Evolutionary conservation across 2,113 vertebrate genomes (phyloP).

Genomic region (Athene noctua): DNA sequence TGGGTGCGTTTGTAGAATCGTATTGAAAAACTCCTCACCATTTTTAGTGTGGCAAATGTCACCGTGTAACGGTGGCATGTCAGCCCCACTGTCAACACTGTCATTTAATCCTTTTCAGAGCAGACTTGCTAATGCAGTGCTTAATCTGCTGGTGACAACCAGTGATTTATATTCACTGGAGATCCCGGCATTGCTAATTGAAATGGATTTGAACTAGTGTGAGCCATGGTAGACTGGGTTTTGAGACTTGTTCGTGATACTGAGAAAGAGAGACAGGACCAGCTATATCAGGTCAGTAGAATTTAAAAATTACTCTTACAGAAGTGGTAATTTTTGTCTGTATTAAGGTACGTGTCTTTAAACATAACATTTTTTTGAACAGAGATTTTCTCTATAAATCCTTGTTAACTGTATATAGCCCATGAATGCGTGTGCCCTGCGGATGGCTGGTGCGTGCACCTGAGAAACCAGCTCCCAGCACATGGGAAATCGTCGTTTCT

Average conservation of each 20-base stretch:
- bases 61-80: neutral
- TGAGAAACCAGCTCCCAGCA: neutral
- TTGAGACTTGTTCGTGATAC: neutral
- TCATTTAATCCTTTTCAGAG: neutral
- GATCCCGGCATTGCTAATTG: neutral
- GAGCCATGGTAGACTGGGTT: neutral
- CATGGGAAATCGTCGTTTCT: neutral
- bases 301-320: fast-evolving
- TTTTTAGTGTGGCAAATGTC: neutral
- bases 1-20: neutral
- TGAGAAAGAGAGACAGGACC: neutral
- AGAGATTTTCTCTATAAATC: neutral
- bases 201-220: neutral
- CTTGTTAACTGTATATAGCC: neutral
- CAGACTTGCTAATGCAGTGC: neutral
- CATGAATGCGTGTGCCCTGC: fast-evolving
- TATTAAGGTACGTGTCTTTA: fast-evolving
- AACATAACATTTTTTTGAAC: neutral
- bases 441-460: fast-evolving
- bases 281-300: neutral
- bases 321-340: neutral
- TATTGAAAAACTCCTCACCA: fast-evolving
- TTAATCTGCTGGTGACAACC: neutral
- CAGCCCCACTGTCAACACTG: neutral
- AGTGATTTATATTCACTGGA: neutral